Base-by-base conservation (phyloP, 2,888 invertebrate genomes). In the Mayetiola destructor region DNA sequence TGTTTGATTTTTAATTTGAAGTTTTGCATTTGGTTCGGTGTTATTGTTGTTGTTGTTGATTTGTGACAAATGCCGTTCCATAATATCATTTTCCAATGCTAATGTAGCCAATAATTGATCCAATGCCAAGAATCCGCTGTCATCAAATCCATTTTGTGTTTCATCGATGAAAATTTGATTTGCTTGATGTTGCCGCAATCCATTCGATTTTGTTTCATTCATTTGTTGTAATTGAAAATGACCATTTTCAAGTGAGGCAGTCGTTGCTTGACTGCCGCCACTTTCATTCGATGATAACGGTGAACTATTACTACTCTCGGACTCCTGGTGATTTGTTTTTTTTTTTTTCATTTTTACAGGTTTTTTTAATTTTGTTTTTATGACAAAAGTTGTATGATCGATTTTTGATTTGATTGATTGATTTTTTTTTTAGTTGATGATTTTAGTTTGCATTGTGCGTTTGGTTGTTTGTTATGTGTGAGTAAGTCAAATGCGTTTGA, bases 71-170 rank as follows among this genome's bases (percentile, higher is more conserved):
- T 63, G 62, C 37, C 60, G 60, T 59, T 62, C 59, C 60, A 63
- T 62, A 23, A 61, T 56, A 59, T 62, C 60, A 18, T 61, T 61
- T 61, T 64, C 64, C 52, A 59, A 60, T 12, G 62, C 62, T 58
- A 64, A 60, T 23, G 62, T 62, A 39, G 62, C 63, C 35, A 64
- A 53, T 55, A 64, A 61, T 57, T 59, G 59, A 58, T 64, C 63
- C 62, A 64, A 60, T 55, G 62, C 60, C 60, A 61, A 3, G 27
- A 27, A 48, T n/a, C 48, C 27, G 2, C 27, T 2, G 16, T 48
- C 48, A 48, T 48, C 48, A 12, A 48, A 27, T 27, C 27, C 48
- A 48, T 48, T 48, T 6, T 27, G 27, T 27, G 23, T 48, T 12
- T 48, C 27, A 27, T 48, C 48, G n/a, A 16, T 16, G 16, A 48